Evolutionary conservation across 2,113 vertebrate genomes (phyloP).

Genomic region (Anser brachyrhynchus): DNA sequence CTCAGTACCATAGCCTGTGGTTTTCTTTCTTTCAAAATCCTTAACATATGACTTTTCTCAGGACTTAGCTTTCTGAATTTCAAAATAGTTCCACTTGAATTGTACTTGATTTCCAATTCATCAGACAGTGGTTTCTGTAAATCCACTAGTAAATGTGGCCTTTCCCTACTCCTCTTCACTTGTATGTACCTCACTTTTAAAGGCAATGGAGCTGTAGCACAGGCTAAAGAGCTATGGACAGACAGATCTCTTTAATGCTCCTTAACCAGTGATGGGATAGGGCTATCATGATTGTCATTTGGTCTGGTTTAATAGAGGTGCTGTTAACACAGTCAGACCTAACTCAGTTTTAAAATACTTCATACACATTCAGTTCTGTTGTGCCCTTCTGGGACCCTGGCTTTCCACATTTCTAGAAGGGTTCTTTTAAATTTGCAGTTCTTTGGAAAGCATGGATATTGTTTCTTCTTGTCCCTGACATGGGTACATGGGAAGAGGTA

Average conservation of each 20-base stretch:
- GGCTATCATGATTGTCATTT: background rate
- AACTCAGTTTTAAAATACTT: background rate
- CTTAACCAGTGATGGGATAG: background rate
- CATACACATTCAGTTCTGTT: background rate
- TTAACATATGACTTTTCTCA: background rate
- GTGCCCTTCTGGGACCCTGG: background rate
- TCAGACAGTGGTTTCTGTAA: background rate
- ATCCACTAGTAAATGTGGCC: background rate
- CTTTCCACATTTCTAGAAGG: background rate
- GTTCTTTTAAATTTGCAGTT: background rate
- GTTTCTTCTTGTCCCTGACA: background rate
- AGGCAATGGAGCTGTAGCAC: background rate
- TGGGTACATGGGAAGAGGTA: background rate
- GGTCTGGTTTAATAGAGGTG: background rate
- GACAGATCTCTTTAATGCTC: background rate
- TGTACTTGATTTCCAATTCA: slow-evolving; percentile 8
- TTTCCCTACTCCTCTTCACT: background rate
- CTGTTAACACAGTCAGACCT: background rate
- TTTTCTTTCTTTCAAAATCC: background rate
- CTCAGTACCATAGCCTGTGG: background rate
- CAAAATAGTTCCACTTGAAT: background rate
- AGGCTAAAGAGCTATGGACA: background rate
- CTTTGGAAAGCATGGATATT: slow-evolving; percentile 32
- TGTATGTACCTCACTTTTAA: background rate
- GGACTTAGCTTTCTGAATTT: background rate